Percentiles rank a stretch among this genome's conserved stretches.
These are phyloP conservation scores for Whitmania pigra DNA, from an alignment of 1,140 invertebrate genomes.

Conservation along the genomic window DNA sequence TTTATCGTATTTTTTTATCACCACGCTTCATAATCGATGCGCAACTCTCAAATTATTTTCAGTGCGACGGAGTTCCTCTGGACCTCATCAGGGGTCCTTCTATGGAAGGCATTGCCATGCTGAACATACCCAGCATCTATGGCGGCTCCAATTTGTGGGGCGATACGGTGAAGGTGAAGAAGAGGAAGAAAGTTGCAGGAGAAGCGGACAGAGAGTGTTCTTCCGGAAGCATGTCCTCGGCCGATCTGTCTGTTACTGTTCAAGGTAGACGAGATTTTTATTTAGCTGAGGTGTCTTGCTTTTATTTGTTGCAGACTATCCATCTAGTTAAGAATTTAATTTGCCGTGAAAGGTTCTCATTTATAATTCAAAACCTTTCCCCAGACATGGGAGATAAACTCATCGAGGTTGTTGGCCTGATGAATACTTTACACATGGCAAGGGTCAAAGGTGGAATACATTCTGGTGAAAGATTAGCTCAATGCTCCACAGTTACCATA, in stretches of 20 bases:
- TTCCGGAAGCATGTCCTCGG: slow-evolving; percentile 37
- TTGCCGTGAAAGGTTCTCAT: no score
- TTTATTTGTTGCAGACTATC: neutral
- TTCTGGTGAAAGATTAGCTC: slow-evolving; percentile 71
- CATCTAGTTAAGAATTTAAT: no score
- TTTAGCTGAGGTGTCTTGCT: no score
- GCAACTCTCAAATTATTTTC: neutral
- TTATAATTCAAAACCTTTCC: neutral
- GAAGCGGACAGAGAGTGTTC: slow-evolving; percentile 38
- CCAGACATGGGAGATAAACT: slow-evolving; percentile 84
- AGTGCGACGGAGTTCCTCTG: slow-evolving; percentile 82
- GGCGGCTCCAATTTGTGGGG: slow-evolving; percentile 95
- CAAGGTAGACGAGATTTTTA: slow-evolving; percentile 30
- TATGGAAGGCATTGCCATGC: slow-evolving; percentile 78
- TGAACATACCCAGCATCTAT: slow-evolving; percentile 93
- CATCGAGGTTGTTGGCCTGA: slow-evolving; percentile 88
- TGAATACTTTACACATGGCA: slow-evolving; percentile 89
- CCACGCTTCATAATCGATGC: neutral
- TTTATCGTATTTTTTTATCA: neutral
- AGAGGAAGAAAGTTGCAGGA: slow-evolving; percentile 34
- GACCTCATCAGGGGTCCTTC: slow-evolving; percentile 79
- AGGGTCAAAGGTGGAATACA: slow-evolving; percentile 81
- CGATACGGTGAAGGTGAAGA: slow-evolving; percentile 47
- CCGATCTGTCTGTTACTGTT: slow-evolving; percentile 35
- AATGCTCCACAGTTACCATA: slow-evolving; percentile 81